Evolutionary conservation across 2,797 vertebrate species (phyloP).

Genomic region (Pteronotus mesoamericanus): DNA sequence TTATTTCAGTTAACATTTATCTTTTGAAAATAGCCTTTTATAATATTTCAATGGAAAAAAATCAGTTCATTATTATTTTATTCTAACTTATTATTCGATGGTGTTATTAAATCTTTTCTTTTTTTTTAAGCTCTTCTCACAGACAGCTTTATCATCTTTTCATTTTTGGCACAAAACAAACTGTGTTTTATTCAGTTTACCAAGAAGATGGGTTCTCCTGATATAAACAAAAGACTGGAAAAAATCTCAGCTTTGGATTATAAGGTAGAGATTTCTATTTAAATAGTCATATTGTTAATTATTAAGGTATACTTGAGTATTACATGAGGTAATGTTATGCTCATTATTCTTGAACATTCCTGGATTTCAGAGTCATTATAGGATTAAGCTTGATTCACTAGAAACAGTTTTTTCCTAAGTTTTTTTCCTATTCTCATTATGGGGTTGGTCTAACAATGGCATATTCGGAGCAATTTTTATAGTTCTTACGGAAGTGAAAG

Average conservation of each 20-base stretch:
- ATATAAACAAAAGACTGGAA: slow-evolving; percentile 86
- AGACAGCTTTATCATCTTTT: slow-evolving; percentile 92
- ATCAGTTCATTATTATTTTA: slow-evolving; percentile 36
- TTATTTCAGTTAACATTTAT: slow-evolving; percentile 68
- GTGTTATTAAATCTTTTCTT: slow-evolving; percentile 58
- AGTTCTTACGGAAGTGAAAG: not conserved
- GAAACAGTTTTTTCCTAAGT: not conserved
- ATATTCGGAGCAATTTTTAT: not conserved
- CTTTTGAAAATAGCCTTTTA: slow-evolving; percentile 71
- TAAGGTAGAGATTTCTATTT: slow-evolving; percentile 86
- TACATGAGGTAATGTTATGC: not conserved
- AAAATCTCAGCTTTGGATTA: slow-evolving; percentile 93
- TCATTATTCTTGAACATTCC: slow-evolving; percentile 23
- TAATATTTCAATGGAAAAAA: slow-evolving; percentile 47
- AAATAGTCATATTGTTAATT: not conserved
- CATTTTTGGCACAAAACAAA: slow-evolving; percentile 92
- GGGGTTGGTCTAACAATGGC: not conserved
- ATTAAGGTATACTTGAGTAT: not conserved
- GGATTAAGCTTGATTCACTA: slow-evolving; percentile 26
- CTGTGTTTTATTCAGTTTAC: slow-evolving; percentile 91
- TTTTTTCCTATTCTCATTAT: slow-evolving; percentile 24
- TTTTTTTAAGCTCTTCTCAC: slow-evolving; percentile 88
- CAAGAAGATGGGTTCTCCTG: slow-evolving; percentile 86
- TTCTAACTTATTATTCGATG: slow-evolving; percentile 28
- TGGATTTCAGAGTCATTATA: slow-evolving; percentile 19